Conservation (phyloP, 1,140 invertebrate genomes). For the Papilio polyxenes region DNA sequence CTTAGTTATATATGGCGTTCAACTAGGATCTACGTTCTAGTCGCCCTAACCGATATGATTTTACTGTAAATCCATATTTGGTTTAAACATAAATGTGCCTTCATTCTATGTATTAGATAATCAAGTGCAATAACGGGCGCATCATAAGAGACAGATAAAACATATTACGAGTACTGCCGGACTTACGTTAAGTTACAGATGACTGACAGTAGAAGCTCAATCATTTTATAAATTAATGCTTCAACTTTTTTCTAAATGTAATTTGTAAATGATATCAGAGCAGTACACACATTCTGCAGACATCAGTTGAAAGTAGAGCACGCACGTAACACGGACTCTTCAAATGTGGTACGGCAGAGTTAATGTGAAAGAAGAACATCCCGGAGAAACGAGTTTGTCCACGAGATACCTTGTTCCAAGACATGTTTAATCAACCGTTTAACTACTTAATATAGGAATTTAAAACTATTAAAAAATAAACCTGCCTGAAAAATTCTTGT, state of each 20-base stretch:
- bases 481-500: too few species aligned
- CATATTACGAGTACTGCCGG: not conserved
- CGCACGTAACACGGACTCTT: not conserved
- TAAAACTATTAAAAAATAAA: too few species aligned
- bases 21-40: too few species aligned
- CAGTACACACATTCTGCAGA: not conserved
- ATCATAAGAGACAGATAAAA: not conserved
- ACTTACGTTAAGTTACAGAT: not conserved
- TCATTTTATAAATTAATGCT: not conserved
- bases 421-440: not conserved
- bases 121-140: not conserved
- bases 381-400: not conserved
- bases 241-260: not conserved
- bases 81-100: too few species aligned
- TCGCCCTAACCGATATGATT: too few species aligned
- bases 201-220: not conserved
- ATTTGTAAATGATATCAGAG: not conserved
- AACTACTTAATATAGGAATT: not conserved
- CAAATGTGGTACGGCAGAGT: not conserved
- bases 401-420: not conserved
- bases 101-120: not conserved
- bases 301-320: not conserved
- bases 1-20: too few species aligned
- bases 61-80: too few species aligned
- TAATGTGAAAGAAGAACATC: not conserved